Conservation (phyloP, 2,113 vertebrate species). For the Neogale vison region DNA sequence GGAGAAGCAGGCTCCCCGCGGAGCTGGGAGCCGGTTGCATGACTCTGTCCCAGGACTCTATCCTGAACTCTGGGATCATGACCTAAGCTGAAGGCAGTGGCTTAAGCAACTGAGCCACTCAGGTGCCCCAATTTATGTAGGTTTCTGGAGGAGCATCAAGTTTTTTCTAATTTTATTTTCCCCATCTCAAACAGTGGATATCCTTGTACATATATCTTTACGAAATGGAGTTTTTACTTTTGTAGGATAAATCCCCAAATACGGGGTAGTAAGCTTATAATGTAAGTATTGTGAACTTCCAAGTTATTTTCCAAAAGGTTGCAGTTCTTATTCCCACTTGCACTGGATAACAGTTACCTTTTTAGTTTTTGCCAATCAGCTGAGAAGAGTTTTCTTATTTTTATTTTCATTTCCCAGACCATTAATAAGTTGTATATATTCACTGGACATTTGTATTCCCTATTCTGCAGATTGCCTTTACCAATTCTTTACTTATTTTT, state of each 20-base stretch:
- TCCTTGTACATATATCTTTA: conserved; percentile 11
- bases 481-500: neutral
- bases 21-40: too few species aligned
- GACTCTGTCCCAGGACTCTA: too few species aligned
- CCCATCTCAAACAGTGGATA: neutral
- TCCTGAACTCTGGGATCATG: too few species aligned
- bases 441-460: neutral
- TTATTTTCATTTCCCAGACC: neutral
- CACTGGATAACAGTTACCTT: neutral
- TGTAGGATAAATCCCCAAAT: conserved; percentile 4
- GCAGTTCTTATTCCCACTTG: neutral
- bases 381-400: neutral
- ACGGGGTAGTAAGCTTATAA: neutral
- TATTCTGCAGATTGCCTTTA: neutral
- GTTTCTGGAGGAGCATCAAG: neutral
- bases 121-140: neutral
- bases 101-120: too few species aligned
- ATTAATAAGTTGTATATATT: neutral
- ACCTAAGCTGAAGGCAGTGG: too few species aligned
- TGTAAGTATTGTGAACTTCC: conserved; percentile 1
- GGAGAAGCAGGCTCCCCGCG: too few species aligned
- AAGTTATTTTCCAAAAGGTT: conserved; percentile 21
- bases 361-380: neutral
- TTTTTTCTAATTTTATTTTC: neutral
- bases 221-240: conserved; percentile 4